A percentile compares a stretch with the other conserved stretches of the same genome.
phyloP scores from a whole-genome alignment of 2,888 invertebrate genomes.

The Choreutis nemorana region DNA sequence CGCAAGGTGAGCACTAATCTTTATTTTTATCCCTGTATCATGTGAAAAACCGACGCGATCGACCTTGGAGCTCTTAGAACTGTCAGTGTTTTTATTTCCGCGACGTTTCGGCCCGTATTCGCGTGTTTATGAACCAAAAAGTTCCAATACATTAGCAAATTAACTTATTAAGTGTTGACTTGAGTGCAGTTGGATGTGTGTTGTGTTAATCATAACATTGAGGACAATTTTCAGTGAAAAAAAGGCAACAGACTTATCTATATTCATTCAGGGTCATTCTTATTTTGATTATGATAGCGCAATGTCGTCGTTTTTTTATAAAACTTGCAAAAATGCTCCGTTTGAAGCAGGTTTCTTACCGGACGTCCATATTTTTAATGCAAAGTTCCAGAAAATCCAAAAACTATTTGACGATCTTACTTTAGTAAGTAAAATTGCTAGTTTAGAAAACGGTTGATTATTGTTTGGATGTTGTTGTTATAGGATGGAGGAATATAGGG shows the following conservation, averaged over 20 bases:
- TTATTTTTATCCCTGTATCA: conserved; percentile 12
- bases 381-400: conserved; percentile 30
- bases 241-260: not conserved
- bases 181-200: no score
- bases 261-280: conserved; percentile 22
- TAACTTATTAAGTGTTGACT: no score
- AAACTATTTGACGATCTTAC: conserved; percentile 23
- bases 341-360: conserved; percentile 43
- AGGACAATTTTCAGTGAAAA: not conserved
- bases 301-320: conserved; percentile 47
- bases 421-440: conserved; percentile 26
- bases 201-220: no score
- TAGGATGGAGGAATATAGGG: no score
- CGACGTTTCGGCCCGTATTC: not conserved
- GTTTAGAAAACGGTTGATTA: conserved; percentile 10
- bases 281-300: conserved; percentile 16
- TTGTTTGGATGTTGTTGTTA: no score
- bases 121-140: not conserved
- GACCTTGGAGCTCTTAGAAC: conserved; percentile 4
- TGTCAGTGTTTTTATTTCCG: not conserved
- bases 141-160: no score
- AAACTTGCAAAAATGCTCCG: conserved; percentile 42
- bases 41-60: conserved; percentile 1
- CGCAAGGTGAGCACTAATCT: conserved; percentile 51
- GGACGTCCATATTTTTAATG: conserved; percentile 24